Evolutionary conservation across 2,113 vertebrate species (phyloP), one percentile per base, ranked within the genome.

Genomic region (Sapayoa aenigma): DNA sequence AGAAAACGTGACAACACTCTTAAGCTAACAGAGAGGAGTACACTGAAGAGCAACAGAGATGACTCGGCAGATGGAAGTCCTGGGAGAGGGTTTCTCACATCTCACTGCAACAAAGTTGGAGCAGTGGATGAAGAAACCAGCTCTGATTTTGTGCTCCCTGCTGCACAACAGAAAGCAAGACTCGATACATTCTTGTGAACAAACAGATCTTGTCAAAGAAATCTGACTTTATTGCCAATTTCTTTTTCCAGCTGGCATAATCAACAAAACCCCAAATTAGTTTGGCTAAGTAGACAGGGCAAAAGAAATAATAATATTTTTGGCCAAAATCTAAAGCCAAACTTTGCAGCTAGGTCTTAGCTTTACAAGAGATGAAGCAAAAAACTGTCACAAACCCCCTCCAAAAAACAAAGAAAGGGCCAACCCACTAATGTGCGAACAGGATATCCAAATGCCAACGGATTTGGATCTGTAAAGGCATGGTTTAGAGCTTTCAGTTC

Each of bases 231-330:
- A 24, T 2, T 82, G 91, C 77, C 91, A 95, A 25, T 68, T 60
- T 75, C 41, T 84, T 82, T 72, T 87, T 94, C 91, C 91, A 95
- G 77, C 84, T 93, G 94, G 95, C 91, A 46, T 24, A 92, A 39
- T 66, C 73, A 90, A 47, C 60, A 72, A 78, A 95, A 81, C 49
- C 92, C 74, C 89, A 89, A 93, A 95, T 95, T 65, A 89, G 62
- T 94, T 95, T 95, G 95, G 89, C 87, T 92, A 89, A 81, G 73
- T 93, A 94, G 84, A 65, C 11, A 75, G 58, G 47, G 53, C 52
- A 91, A 94, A 92, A 94, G 46, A 67, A 94, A 92, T 86, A 94
- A 93, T 41, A 88, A 30, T 84, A 73, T 79, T 93, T 92, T 78
- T 75, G 56, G 56, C 65, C 52, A 90, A 84, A 86, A 78, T 35